Base-by-base conservation (phyloP, 2,113 vertebrate genomes). In the Sylvia atricapilla region DNA sequence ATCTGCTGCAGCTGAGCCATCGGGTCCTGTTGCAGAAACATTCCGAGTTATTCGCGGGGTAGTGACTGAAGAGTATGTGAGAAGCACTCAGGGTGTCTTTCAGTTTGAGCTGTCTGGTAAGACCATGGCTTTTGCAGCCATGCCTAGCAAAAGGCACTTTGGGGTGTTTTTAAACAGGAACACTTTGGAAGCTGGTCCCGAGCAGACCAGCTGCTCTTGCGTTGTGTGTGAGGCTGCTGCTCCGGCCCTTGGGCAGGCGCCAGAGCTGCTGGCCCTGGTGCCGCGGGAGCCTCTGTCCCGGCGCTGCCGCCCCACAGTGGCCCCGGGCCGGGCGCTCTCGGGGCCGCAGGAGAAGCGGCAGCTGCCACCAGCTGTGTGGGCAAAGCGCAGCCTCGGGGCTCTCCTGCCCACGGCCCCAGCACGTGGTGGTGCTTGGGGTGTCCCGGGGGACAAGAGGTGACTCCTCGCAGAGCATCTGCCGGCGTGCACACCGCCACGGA, bases 51-150 rank as follows among this genome's bases (percentile, higher is more conserved):
- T 99, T 96, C 98, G 96, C 81, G 95, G 86, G 7, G 94, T 97
- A 49, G 63, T 99, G 70, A 98, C 10, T 66, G 97, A 98, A 43
- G 98, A 99, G 1, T 4, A 98, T 7, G 98, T 99, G 47, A 98
- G 97, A 94, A 94, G 90, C 35, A 98, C 98, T 13, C 98, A 98
- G 76, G 98, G 98, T 8, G 27, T 99, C 79, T 99, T 98, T 90
- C 98, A 97, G 83, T 99, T 99, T 88, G 97, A 99, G 49, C 90
- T 99, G 10, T 98, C 98, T 4, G 98, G 98, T 99, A 97, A 97
- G 92, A 22, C 7, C 59, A 18, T 56, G 1, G 2, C 49, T 39
- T 19, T 15, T 15, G 31, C 43, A 55, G 39, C 49, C 25, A 43
- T 11, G 35, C 14, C 19, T 13, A 5, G 72, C 67, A 30, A 21